Evolutionary conservation across 2,113 vertebrate genomes (phyloP).

Genomic region (Percopsis transmontana): DNA sequence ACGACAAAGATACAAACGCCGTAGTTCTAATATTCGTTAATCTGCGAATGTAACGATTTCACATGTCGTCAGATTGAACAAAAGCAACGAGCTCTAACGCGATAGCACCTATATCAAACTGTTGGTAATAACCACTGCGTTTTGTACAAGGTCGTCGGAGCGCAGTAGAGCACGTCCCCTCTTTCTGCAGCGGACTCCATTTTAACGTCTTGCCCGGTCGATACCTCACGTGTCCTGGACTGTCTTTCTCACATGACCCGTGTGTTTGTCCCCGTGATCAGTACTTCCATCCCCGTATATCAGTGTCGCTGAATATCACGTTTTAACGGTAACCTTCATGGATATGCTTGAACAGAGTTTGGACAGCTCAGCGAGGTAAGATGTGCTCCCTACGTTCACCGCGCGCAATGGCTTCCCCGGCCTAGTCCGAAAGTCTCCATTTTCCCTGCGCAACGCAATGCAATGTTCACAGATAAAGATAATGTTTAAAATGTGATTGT

Average conservation of each 20-base stretch:
- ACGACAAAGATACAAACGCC: constrained; percentile 2
- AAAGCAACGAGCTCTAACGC: not conserved
- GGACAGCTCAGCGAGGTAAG: constrained; percentile 89
- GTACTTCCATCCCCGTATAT: constrained; percentile 78
- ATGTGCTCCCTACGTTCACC: constrained; percentile 40
- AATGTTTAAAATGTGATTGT: not conserved
- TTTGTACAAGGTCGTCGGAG: constrained; percentile 9
- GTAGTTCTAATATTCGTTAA: not conserved
- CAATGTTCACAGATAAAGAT: not conserved
- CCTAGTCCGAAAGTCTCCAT: constrained; percentile 47
- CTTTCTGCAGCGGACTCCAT: constrained; percentile 71
- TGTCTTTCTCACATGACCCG: constrained; percentile 92
- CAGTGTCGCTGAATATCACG: constrained; percentile 73
- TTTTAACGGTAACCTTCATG: constrained; percentile 75
- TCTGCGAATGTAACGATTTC: not conserved
- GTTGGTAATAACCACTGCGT: too few relatives aligned
- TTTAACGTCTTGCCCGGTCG: constrained; percentile 72
- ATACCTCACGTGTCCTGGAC: constrained; percentile 83
- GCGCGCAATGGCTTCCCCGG: constrained; percentile 46
- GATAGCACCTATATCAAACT: too few relatives aligned
- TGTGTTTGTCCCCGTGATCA: constrained; percentile 97
- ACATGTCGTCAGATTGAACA: not conserved
- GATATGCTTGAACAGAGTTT: constrained; percentile 91
- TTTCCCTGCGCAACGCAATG: constrained; percentile 16
- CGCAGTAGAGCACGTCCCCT: constrained; percentile 40